These are phyloP conservation scores for Petroica traversi DNA, from an alignment of 2,113 vertebrate species.

Conservation along the genomic window DNA sequence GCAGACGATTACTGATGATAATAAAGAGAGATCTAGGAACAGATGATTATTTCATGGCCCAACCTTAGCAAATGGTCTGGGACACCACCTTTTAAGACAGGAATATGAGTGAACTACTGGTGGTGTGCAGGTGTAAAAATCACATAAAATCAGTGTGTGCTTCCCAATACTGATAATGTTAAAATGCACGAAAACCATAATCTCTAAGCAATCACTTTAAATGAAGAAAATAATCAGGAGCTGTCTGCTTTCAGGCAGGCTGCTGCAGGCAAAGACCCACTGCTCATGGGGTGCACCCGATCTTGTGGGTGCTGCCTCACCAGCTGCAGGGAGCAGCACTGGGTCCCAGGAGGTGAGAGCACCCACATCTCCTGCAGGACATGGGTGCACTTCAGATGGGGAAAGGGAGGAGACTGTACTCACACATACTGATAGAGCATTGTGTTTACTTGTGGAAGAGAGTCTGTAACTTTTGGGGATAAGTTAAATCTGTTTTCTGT, in stretches of 20 bases:
- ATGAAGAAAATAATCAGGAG: background rate
- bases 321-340: background rate
- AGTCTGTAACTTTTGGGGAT: background rate
- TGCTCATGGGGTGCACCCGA: accelerated
- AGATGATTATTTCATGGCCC: background rate
- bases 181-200: background rate
- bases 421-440: accelerated
- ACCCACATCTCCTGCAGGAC: background rate
- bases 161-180: background rate
- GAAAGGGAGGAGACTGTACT: accelerated
- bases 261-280: background rate
- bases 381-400: background rate
- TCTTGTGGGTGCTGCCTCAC: background rate
- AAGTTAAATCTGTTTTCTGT: background rate
- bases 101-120: background rate
- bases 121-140: background rate
- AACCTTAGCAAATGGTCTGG: background rate
- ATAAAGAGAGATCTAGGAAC: background rate
- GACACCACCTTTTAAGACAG: background rate
- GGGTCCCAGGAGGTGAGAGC: background rate
- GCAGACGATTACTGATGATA: background rate
- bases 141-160: background rate
- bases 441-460: background rate
- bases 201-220: background rate
- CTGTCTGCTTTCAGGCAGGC: background rate